Base-by-base conservation (phyloP, 2,113 vertebrate genomes). In the Pseudonaja textilis region DNA sequence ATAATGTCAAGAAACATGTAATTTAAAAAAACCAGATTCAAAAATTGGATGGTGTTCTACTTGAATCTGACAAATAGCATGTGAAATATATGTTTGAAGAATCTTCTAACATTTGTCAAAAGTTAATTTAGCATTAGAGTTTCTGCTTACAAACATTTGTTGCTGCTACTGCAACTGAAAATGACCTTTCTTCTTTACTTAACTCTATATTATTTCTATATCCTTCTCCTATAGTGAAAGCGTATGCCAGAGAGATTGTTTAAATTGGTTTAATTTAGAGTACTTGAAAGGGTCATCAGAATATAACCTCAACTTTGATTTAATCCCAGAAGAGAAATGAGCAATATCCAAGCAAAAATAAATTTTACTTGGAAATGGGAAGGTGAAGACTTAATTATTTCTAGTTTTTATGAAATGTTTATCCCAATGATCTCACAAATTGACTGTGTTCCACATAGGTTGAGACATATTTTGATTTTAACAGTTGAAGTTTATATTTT, bases 61-160 rank as follows among this genome's bases (percentile, higher is more conserved):
- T 0, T 93, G 88, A 18, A 61, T 87, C 94, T 94, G 54, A 91
- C 61, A 54, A 94, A 93, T 5, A 74, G n/a, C 85, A 95, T 12
- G 1, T 55, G 25, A 85, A 95, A 94, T 52, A 89, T 2, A 90
- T 0, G 87, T 42, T 1, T 56, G 54, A 87, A 87, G 29, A 90
- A 64, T 69, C 57, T 87, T 87, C 45, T 69, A 91, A 86, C 26
- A n/a, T 45, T 59, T 42, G 74, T 26, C 42, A 92, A 42, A 59
- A 23, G 34, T 50, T 89, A 89, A 89, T 92, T 89, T 89, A n/a
- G 29, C 69, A 85, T 92, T 47, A 89, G n/a, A 16, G 42, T 89
- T 34, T 91, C 74, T 0, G 47, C 69, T 93, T 93, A 1, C 18
- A 9, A 91, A 50, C 59, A 94, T 39, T 55, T 92, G 50, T 55